phyloP scores from a whole-genome alignment of 2,797 vertebrate genomes.

The Lutjanus argentimaculatus region DNA sequence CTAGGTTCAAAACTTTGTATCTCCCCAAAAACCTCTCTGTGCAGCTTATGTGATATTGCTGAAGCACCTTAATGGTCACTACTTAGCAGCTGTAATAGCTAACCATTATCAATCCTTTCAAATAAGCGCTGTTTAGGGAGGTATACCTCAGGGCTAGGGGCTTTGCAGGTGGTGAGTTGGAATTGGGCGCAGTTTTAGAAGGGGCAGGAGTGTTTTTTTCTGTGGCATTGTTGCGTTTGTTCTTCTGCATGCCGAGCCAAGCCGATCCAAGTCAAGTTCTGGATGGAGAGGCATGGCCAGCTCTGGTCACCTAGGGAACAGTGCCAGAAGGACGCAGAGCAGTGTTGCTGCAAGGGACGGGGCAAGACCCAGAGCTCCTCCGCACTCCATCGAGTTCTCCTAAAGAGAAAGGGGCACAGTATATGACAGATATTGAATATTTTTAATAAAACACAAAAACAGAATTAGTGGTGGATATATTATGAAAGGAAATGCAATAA shows the following conservation, averaged over 20 bases:
- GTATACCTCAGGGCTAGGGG: constrained; percentile 50
- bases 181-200: constrained; percentile 65
- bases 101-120: constrained; percentile 51
- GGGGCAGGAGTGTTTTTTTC: constrained; percentile 57
- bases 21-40: constrained; percentile 10
- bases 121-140: constrained; percentile 39
- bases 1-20: constrained; percentile 40
- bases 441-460: constrained; percentile 15
- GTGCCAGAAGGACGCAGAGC: constrained; percentile 83
- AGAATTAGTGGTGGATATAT: neutral
- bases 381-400: constrained; percentile 99
- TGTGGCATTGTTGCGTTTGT: constrained; percentile 61
- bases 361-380: constrained; percentile 84
- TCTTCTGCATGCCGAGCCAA: constrained; percentile 79
- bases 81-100: constrained; percentile 46
- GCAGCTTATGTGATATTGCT: constrained; percentile 58
- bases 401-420: constrained; percentile 55
- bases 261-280: constrained; percentile 75
- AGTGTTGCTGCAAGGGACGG: constrained; percentile 81
- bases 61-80: constrained; percentile 70
- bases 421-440: constrained; percentile 7
- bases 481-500: constrained; percentile 13
- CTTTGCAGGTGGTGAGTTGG: constrained; percentile 63
- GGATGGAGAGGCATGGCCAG: constrained; percentile 80
- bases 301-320: constrained; percentile 94